Base-by-base conservation (phyloP, 2,888 invertebrate genomes). In the Aromia moschata region DNA sequence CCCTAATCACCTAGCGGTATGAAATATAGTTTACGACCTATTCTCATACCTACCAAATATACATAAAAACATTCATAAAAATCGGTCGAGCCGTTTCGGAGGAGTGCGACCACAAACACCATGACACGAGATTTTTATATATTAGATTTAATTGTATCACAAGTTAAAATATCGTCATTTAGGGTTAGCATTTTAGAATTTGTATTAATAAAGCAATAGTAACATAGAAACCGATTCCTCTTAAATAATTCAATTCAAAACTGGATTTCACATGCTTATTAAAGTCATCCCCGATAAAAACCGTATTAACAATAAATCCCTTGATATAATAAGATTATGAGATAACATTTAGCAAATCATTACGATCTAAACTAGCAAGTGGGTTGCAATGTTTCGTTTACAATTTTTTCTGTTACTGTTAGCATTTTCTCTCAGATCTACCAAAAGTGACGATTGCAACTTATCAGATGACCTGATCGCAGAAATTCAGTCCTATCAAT, bases 401-500 rank as follows among this genome's bases (percentile, higher is more conserved):
- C 20, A 11, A n/a, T n/a, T 47, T 12, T 18, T 11, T 16, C 25
- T 38, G 3, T 10, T 12, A n/a, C 20, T 49, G 1, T 4, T 49
- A 10, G 1, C 38, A 25, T 10, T 12, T 12, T n/a, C n/a, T 9
- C 3, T 38, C 10, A 7, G 20, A 14, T 25, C 25, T 43, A 12
- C n/a, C 5, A 49, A 15, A 38, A 16, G 15, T 12, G 58, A 65
- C 15, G 58, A 68, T 30, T 84, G 84, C 67, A 73, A 77, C 63
- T 75, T 89, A 40, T 78, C 85, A 1, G 64, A 79, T 9, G 73
- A 79, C 9, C 74, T 89, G 56, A 75, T 83, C 33, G 73, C 83
- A 16, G 89, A 90, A 79, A 90, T 91, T 67, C 79, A 81, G 31
- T 80, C 84, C 2, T 79, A 79, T 62, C 68, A 65, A 47, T 62